phyloP scores from a whole-genome alignment of 35 echinoderm and acorn worm species.

The Strongylocentrotus purpuratus region DNA sequence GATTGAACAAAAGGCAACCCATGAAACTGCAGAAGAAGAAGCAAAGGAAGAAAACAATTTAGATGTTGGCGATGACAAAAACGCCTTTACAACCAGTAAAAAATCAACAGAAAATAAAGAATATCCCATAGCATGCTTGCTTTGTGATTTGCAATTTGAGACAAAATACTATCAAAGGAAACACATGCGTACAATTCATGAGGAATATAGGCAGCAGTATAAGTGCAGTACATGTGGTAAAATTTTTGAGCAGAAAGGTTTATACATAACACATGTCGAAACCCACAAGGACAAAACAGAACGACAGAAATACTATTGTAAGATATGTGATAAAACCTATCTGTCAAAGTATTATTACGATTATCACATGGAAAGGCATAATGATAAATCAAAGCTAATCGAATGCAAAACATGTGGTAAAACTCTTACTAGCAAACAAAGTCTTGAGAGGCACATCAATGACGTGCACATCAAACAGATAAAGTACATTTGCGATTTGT shows the following conservation, averaged over 20 bases:
- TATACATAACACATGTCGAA: background rate
- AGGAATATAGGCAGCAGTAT: background rate
- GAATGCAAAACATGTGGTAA: background rate
- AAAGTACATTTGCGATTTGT: background rate
- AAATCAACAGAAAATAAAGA: background rate
- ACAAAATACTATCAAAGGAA: background rate
- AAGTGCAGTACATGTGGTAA: background rate
- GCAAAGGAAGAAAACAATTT: background rate
- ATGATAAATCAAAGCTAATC: background rate
- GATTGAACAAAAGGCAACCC: no score
- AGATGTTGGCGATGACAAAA: background rate
- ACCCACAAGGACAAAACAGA: background rate
- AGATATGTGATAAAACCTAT: background rate
- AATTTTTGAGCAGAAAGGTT: background rate
- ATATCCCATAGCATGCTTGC: background rate
- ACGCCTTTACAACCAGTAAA: background rate
- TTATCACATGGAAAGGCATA: background rate
- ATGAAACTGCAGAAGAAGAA: background rate
- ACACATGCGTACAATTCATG: background rate
- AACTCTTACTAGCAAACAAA: background rate
- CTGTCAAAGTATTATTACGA: background rate
- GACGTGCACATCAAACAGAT: background rate
- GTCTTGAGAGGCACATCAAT: background rate
- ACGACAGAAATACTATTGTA: background rate
- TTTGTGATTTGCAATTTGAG: background rate